phyloP scores from a whole-genome alignment of 1,140 invertebrate genomes.

The Goniozus legneri region DNA sequence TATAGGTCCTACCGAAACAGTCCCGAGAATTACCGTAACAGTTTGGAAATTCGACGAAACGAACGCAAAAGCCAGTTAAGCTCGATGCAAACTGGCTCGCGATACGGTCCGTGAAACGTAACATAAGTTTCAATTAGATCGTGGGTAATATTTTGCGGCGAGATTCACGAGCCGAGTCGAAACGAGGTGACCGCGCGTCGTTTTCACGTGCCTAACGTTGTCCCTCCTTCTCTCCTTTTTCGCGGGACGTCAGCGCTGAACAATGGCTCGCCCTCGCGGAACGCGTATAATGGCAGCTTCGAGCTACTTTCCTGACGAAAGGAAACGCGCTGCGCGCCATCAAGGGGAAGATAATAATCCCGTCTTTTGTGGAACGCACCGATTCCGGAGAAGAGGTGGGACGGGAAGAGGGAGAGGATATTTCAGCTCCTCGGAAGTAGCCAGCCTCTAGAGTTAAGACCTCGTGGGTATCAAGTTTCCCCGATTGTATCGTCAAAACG shows the following conservation, averaged over 20 bases:
- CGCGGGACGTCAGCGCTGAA: constrained; percentile 1
- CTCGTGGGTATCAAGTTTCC: constrained; percentile 29
- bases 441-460: constrained; percentile 20
- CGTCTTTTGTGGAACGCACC: constrained; percentile 19
- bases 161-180: no score
- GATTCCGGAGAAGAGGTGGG: constrained; percentile 3
- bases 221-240: background rate
- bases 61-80: no score
- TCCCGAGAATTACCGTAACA: no score
- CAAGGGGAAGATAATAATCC: constrained; percentile 21
- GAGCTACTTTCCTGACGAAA: no score
- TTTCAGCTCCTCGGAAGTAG: background rate
- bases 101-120: no score
- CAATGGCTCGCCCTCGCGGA: constrained; percentile 7
- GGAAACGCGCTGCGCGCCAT: constrained; percentile 19
- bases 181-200: no score
- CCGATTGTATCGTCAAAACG: constrained; percentile 30
- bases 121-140: no score
- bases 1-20: no score
- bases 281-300: no score
- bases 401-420: background rate
- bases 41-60: no score
- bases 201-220: background rate
- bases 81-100: no score
- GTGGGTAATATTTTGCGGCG: no score